These are phyloP conservation scores for Botia almorhae DNA, from an alignment of 2,797 vertebrate species.

Conservation along the genomic window DNA sequence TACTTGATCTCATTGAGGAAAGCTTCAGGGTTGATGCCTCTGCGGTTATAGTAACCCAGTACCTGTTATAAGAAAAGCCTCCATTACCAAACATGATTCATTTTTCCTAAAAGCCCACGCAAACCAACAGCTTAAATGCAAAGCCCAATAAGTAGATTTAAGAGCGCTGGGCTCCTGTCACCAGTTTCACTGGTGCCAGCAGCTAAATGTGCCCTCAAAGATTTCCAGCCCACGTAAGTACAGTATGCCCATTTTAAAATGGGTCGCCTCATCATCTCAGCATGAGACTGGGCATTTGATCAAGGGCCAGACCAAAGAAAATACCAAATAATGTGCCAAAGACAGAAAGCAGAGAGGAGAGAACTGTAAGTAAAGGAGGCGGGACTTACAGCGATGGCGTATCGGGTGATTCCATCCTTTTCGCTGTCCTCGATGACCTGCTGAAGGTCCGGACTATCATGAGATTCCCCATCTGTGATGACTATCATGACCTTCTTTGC, in stretches of 20 bases:
- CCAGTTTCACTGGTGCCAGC: slow-evolving; percentile 37
- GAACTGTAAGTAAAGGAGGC: slow-evolving; percentile 32
- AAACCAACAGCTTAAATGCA: slow-evolving; percentile 14
- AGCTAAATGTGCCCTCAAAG: slow-evolving; percentile 44
- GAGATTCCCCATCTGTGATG: slow-evolving; percentile 97
- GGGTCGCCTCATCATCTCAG: slow-evolving; percentile 38
- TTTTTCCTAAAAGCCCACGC: slow-evolving; percentile 9
- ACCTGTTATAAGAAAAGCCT: slow-evolving; percentile 78
- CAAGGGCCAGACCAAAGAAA: slow-evolving; percentile 49
- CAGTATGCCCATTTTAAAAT: slow-evolving; percentile 29
- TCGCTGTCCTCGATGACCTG: slow-evolving; percentile 94
- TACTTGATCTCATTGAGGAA: slow-evolving; percentile 96
- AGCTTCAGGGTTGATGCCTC: slow-evolving; percentile 94
- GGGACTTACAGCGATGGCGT: slow-evolving; percentile 92
- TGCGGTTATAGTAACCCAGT: slow-evolving; percentile 94
- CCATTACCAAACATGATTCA: slow-evolving; percentile 23
- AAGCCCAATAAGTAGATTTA: slow-evolving; percentile 18
- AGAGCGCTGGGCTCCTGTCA: slow-evolving; percentile 15
- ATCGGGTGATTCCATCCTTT: slow-evolving; percentile 92
- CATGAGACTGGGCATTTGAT: slow-evolving; percentile 32
- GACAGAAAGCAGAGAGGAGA: slow-evolving; percentile 11
- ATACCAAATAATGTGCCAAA: slow-evolving; percentile 44
- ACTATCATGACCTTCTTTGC: slow-evolving; percentile 99
- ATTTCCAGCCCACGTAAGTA: slow-evolving; percentile 24
- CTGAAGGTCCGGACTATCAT: slow-evolving; percentile 92